Percentiles rank a stretch among this genome's conserved stretches.
phyloP scores from a whole-genome alignment of 2,888 invertebrate species.

The Dicranocentrus wangi region DNA sequence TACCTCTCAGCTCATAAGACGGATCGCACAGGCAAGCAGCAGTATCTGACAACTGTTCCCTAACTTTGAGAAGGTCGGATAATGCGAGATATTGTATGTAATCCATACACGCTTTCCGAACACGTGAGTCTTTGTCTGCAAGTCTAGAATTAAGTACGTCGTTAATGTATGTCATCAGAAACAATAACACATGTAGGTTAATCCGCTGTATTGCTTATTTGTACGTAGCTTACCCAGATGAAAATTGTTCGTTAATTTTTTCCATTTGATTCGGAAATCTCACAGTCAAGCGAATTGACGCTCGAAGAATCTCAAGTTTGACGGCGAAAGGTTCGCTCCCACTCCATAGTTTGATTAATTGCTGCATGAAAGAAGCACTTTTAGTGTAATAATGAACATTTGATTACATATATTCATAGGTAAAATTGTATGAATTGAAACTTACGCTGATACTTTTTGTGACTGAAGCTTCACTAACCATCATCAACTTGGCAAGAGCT shows the following conservation, averaged over 20 bases:
- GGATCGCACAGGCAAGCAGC: constrained; percentile 67
- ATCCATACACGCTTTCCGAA: constrained; percentile 70
- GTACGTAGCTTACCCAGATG: constrained; percentile 55
- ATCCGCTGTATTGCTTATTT: no score
- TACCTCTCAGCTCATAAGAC: constrained; percentile 65
- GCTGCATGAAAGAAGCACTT: constrained; percentile 38
- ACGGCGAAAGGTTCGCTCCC: constrained; percentile 60
- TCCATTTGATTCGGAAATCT: constrained; percentile 72
- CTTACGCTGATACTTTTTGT: constrained; percentile 19
- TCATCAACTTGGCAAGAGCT: constrained; percentile 69
- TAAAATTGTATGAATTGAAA: neutral
- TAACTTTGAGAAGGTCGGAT: constrained; percentile 69
- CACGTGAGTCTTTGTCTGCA: constrained; percentile 43
- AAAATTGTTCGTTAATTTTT: constrained; percentile 64
- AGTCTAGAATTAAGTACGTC: constrained; percentile 44
- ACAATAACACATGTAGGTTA: no score
- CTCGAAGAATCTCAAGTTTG: constrained; percentile 68
- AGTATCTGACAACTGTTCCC: constrained; percentile 67
- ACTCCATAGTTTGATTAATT: constrained; percentile 62
- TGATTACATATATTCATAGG: neutral
- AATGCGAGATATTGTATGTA: constrained; percentile 70
- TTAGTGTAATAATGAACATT: neutral
- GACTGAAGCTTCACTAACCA: constrained; percentile 66
- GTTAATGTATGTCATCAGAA: neutral
- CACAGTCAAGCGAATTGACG: constrained; percentile 65